Evolutionary conservation across 2,888 invertebrate species (phyloP), one percentile per base, ranked within the genome.

Genomic region (Callyntrura sp.): DNA sequence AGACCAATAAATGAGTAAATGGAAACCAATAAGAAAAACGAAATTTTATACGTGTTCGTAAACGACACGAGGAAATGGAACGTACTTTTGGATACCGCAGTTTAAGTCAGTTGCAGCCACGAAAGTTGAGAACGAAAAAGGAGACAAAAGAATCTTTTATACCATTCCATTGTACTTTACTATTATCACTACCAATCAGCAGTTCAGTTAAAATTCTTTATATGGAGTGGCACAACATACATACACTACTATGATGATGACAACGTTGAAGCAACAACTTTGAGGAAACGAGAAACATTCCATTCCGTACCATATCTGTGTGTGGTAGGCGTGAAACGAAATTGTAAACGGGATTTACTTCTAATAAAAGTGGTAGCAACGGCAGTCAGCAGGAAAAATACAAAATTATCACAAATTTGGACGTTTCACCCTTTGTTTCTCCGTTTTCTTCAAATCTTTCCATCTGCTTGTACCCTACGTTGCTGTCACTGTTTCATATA

Each of bases 211-310:
- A 20, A 11, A 51, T 51, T 51, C 70, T 73, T 45, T 73, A 73
- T 20, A 73, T 73, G 70, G 70, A 45, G 45, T 73, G 70, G 20
- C 70, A 73, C 45, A 45, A 20, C 70, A 73, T 45, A 73, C 12
- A 45, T 45, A 1, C 9, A 43, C 20, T 35, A 2, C 3, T 35
- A 6, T 28, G 35, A 73, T 11, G 23, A 20, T 45, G 70, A 73
- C 45, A 45, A 73, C 45, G 70, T 45, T 73, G 70, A 48, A 45
- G 45, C 20, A 45, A 73, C 20, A 73, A 73, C 45, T 73, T 62
- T 12, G 2, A 14, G n/a, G 55, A 35, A 35, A 35, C 55, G 5
- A 55, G 12, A 28, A 62, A 3, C 20, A 60, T 60, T 35, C 35
- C 14, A 23, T 60, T 35, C 14, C 28, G 5, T 62, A 14, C 17